phyloP scores from a whole-genome alignment of 2,113 vertebrate species.

The Tylochromis polylepis region DNA sequence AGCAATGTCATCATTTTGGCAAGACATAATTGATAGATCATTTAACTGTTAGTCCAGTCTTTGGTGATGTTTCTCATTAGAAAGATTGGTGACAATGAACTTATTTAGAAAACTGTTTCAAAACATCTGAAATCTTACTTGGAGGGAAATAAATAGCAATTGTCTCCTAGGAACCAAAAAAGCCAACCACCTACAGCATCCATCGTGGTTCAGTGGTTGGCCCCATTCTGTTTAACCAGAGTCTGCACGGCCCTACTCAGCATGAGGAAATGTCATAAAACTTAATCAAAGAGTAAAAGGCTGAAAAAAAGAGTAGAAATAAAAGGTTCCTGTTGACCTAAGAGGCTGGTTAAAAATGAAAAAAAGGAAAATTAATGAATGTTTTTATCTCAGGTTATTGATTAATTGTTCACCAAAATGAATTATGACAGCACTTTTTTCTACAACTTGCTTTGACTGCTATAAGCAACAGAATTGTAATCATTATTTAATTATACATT shows the following conservation, averaged over 20 bases:
- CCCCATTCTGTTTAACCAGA: neutral
- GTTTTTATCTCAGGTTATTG: neutral
- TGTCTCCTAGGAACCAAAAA: neutral
- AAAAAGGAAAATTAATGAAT: neutral
- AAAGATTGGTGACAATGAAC: neutral
- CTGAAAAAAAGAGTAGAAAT: fast-evolving
- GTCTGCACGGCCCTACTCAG: neutral
- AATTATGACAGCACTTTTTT: neutral
- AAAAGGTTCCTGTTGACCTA: neutral
- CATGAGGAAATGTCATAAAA: fast-evolving
- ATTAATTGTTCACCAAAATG: neutral
- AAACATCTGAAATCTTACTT: neutral
- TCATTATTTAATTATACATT: too few relatives aligned
- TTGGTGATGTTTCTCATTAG: neutral
- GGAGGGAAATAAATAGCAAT: neutral
- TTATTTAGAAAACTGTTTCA: neutral
- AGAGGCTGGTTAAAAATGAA: neutral
- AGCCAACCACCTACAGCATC: neutral
- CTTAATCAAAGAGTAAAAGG: neutral
- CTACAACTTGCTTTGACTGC: neutral
- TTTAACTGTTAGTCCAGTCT: neutral
- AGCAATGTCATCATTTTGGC: neutral
- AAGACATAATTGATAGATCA: fast-evolving
- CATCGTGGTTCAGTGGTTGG: neutral
- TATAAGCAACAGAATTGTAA: too few relatives aligned